Evolutionary conservation across 2,797 vertebrate genomes (phyloP), one percentile per base, ranked within the genome.

Genomic region (Gallinago stenura): DNA sequence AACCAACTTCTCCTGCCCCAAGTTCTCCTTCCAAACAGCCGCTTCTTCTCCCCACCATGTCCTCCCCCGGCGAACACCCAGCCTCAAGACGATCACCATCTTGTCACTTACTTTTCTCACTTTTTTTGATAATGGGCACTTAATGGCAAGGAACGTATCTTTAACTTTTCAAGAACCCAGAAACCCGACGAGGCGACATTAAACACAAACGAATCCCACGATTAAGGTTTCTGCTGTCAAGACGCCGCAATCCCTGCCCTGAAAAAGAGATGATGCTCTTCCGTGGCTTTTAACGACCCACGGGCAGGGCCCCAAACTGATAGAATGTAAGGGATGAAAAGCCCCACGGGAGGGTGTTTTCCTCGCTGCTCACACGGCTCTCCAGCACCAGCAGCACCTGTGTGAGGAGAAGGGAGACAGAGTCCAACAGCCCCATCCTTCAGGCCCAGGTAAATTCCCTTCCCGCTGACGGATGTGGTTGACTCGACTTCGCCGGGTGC

Each of bases 151-250:
- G 33, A 50, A 50, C 2, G 0, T 1, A 16, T 1, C 31, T 8
- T 9, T 9, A 15, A 22, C 56, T 76, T 46, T 19, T 6, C 12
- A 30, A 50, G 76, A 61, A 14, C 66, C 56, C 2, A 30, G 14
- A n/a, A 30, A 25, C n/a, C n/a, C 2, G 0, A 13, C 0, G 1
- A 71, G n/a, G 65, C 25, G 39, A 21, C 39, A 10, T 13, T 9
- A 77, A 70, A 65, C 2, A 30, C 64, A 80, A 77, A 54, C 15
- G 24, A 92, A 62, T 45, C 83, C 70, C 33, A 17, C 3, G 0
- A 33, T 15, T 39, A 39, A 56, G 56, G 50, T 15, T 68, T 8
- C 83, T 24, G 64, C 75, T 54, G 39, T 58, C 70, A 20, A 57
- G 58, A 62, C 33, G 18, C 64, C 17, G 69, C 71, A 30, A 62